phyloP scores from a whole-genome alignment of 2,113 vertebrate species.

The Oostethus manadensis region DNA sequence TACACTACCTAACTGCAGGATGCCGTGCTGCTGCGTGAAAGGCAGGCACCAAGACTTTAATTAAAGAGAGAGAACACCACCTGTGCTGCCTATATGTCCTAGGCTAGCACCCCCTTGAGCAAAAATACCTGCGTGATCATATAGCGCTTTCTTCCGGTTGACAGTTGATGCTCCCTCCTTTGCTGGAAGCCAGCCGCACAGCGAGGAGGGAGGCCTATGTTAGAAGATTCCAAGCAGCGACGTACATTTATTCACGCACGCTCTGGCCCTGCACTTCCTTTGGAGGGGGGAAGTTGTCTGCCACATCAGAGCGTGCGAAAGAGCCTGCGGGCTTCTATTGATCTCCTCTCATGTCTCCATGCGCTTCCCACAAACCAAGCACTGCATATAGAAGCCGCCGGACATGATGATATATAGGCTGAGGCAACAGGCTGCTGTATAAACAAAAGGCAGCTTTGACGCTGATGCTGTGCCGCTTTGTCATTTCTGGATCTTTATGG shows the following conservation, averaged over 20 bases:
- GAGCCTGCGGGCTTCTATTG: slow-evolving; percentile 58
- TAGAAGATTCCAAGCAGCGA: slow-evolving; percentile 4
- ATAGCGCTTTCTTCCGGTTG: slow-evolving; percentile 20
- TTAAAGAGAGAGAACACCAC: not conserved
- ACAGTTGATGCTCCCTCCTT: slow-evolving; percentile 28
- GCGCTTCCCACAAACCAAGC: slow-evolving; percentile 50
- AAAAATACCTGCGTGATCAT: slow-evolving; percentile 29
- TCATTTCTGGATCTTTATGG: slow-evolving; percentile 21
- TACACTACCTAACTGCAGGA: no score
- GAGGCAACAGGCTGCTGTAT: slow-evolving; percentile 15
- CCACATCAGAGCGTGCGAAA: slow-evolving; percentile 63
- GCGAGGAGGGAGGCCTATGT: slow-evolving; percentile 12
- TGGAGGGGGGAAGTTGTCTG: slow-evolving; percentile 41
- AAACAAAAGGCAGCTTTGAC: slow-evolving; percentile 51
- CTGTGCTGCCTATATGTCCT: not conserved
- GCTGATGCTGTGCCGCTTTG: slow-evolving; percentile 19
- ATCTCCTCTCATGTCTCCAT: slow-evolving; percentile 61
- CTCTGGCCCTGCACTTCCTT: slow-evolving; percentile 51
- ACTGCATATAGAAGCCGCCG: slow-evolving; percentile 42
- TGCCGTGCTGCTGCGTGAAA: no score
- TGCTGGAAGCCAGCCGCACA: slow-evolving; percentile 26
- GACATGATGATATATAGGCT: slow-evolving; percentile 39
- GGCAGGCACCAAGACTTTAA: not conserved
- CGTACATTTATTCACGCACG: slow-evolving; percentile 28
- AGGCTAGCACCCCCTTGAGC: not conserved